Evolutionary conservation across 1,140 invertebrate species (phyloP), one percentile per base, ranked within the genome.

Genomic region (Drosophila repletoides): DNA sequence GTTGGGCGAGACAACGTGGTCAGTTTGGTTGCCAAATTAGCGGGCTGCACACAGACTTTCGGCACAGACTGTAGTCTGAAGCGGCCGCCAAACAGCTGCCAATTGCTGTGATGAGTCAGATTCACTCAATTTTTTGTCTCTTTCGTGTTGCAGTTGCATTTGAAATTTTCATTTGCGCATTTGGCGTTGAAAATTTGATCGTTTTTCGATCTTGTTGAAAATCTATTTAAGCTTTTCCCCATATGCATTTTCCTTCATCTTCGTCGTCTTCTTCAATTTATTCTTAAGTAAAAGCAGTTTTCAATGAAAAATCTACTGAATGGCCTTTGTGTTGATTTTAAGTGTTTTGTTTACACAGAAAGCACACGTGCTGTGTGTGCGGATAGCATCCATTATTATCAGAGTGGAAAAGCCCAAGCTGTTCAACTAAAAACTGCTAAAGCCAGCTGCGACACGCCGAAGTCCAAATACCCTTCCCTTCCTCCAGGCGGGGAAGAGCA

Each of bases 21-120:
- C 53, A n/a, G 67, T 56, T 40, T 46, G 63, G 73, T 76, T 83
- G 72, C 69, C 80, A 84, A 86, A 84, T 84, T 86, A 86, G 61
- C 66, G 64, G 41, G 58, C n/a, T n/a, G 34, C 61, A 53, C 48
- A 33, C 63, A 72, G 66, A 86, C 80, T 79, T 75, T 64, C 26
- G 29, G 45, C 61, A 56, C 66, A 68, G 56, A 86, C 79, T 84
- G 79, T 84, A 59, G 75, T 36, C 61, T n/a, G n/a, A n/a, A n/a
- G n/a, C n/a, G n/a, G n/a, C n/a, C n/a, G n/a, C n/a, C n/a, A n/a
- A n/a, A n/a, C n/a, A n/a, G 70, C 36, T 59, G 72, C 71, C 60
- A 74, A 60, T 60, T 63, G 64, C 43, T 24, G 46, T 22, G 48
- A 61, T 53, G 59, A 41, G 38, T 60, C 74, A 72, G 41, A n/a